Evolutionary conservation across 1,140 invertebrate genomes (phyloP).

Genomic region (Pseudoatta argentina): DNA sequence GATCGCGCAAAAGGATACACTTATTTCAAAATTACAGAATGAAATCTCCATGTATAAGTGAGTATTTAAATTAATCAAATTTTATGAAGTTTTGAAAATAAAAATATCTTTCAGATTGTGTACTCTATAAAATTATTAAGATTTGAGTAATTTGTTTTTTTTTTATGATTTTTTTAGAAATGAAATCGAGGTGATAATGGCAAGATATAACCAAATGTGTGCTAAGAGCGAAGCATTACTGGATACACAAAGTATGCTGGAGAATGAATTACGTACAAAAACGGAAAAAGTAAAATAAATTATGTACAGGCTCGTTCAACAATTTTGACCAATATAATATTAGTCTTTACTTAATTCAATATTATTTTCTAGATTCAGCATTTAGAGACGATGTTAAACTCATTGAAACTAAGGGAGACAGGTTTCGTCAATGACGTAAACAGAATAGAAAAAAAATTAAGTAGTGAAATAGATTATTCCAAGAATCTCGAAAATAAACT

Average conservation of each 20-base stretch:
- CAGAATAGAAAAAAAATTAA: slow-evolving; percentile 42
- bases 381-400: neutral
- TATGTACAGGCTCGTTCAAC: neutral
- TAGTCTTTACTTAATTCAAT: neutral
- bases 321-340: neutral
- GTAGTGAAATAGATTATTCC: neutral
- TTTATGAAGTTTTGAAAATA: slow-evolving; percentile 12
- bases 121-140: neutral
- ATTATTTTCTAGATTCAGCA: slow-evolving; percentile 38
- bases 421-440: slow-evolving; percentile 30
- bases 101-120: neutral
- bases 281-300: slow-evolving; percentile 12
- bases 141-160: slow-evolving; percentile 33
- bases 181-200: neutral
- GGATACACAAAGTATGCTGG: neutral
- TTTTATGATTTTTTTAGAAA: slow-evolving; percentile 15
- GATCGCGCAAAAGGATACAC: slow-evolving; percentile 39
- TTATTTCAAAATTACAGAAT: slow-evolving; percentile 38
- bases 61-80: slow-evolving; percentile 14
- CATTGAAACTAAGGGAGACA: slow-evolving; percentile 24
- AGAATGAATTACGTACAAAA: slow-evolving; percentile 26
- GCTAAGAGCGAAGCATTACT: neutral
- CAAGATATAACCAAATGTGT: neutral
- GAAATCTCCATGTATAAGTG: slow-evolving; percentile 46
- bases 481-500: slow-evolving; percentile 44